Evolutionary conservation across 2,113 vertebrate species (phyloP), one percentile per base, ranked within the genome.

Genomic region (Aythya baeri): DNA sequence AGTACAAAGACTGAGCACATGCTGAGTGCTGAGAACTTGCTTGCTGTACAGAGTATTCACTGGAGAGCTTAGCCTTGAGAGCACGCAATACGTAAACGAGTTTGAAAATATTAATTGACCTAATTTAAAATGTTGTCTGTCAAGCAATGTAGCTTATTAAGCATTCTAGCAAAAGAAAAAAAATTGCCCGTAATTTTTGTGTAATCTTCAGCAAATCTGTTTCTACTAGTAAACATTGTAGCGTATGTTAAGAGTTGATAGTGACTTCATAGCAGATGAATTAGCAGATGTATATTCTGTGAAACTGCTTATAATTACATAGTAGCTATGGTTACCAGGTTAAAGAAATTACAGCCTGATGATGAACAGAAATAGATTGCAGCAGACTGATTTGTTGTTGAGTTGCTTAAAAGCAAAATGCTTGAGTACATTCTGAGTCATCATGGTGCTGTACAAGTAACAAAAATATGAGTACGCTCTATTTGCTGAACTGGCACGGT

Each of bases 291-390:
- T 57, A 32, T 81, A 8, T 80, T 87, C 80, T 72, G 44, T 71
- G 68, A 49, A 77, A 41, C 27, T 94, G 58, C 67, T 44, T 88
- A 11, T 78, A 89, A 94, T 94, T 85, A 62, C 57, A 32, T 21
- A 21, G 94, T 94, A 91, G 75, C 85, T 88, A 70, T 95, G 86
- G 82, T 89, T 96, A 96, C 89, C 85, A 92, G 88, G 93, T 96
- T 90, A 68, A 82, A 79, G 89, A 73, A 92, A 68, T 67, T 49
- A 9, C 15, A 13, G 50, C 44, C 46, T 58, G 55, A 77, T 93
- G 86, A 80, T 61, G 73, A 77, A 74, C 75, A 92, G 86, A 84
- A 92, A 85, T 77, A 85, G 70, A 72, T 31, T 41, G n/a, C 57
- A 65, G 59, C 61, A 85, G 71, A 27, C 25, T 63, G n/a, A 57